phyloP scores from a whole-genome alignment of 2,888 invertebrate genomes.

The Hydroisotoma schaefferi region DNA sequence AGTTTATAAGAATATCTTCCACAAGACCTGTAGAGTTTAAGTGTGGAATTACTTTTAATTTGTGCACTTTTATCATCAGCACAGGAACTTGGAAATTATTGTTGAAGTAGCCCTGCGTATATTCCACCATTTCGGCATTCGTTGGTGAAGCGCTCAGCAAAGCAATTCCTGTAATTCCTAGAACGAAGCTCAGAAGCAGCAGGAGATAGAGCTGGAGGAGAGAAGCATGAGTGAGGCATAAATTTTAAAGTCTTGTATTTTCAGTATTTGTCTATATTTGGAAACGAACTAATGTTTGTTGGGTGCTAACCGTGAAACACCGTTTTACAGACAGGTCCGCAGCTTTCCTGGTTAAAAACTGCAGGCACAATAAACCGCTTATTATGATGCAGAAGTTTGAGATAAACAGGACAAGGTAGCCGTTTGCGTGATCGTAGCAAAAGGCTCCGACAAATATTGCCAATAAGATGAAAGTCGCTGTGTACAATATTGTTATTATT shows the following conservation, averaged over 20 bases:
- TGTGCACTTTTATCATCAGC: neutral
- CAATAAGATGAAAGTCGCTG: conserved; percentile 9
- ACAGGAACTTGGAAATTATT: neutral
- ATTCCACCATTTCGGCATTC: neutral
- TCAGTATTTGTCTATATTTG: neutral
- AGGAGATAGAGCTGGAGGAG: neutral
- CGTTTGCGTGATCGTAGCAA: conserved; percentile 8
- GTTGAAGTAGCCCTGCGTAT: neutral
- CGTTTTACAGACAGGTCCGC: neutral
- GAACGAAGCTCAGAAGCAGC: neutral
- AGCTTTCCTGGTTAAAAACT: conserved; percentile 22
- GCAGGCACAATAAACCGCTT: conserved; percentile 17
- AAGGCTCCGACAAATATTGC: conserved; percentile 15
- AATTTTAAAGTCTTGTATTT: neutral
- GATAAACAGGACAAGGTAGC: conserved; percentile 8
- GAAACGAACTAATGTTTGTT: neutral
- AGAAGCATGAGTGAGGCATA: neutral
- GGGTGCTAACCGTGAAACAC: neutral
- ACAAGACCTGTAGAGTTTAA: too few species aligned
- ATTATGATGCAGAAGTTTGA: conserved; percentile 13
- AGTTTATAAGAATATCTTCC: neutral
- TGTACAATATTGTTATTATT: neutral
- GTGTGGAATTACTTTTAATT: neutral
- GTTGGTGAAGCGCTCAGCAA: neutral
- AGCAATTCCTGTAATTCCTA: neutral